These are phyloP conservation scores for Drosophila simulans DNA, from an alignment of 1,140 invertebrate genomes.

Conservation along the genomic window DNA sequence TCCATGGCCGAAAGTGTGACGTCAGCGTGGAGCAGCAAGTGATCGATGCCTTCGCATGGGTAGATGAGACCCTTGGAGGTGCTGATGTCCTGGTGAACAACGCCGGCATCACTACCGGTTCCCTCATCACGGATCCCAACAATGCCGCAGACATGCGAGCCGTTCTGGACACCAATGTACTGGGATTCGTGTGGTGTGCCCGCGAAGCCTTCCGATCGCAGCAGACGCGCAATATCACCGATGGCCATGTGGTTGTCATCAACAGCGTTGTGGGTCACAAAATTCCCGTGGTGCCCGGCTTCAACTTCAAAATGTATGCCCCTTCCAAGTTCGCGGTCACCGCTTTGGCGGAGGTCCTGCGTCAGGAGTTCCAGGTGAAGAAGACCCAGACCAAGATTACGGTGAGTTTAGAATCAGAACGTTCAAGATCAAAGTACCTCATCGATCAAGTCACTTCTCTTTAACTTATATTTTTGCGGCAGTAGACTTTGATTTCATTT, in stretches of 20 bases:
- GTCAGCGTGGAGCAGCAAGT: too few species aligned
- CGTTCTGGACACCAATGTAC: slow-evolving; percentile 85
- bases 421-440: too few species aligned
- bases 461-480: background rate
- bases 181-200: slow-evolving; percentile 86
- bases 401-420: too few species aligned
- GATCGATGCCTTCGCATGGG: too few species aligned
- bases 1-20: too few species aligned
- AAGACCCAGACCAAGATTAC: too few species aligned
- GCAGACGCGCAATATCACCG: slow-evolving; percentile 86
- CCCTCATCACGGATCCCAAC: slow-evolving; percentile 84
- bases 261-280: slow-evolving; percentile 61
- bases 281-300: slow-evolving; percentile 55
- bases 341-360: too few species aligned
- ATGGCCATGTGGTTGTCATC: slow-evolving; percentile 87
- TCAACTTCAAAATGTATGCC: slow-evolving; percentile 85
- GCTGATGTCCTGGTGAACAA: slow-evolving; percentile 88
- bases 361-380: too few species aligned
- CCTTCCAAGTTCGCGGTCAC: too few species aligned
- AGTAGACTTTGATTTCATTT: too few species aligned
- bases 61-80: too few species aligned
- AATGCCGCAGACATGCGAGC: slow-evolving; percentile 52
- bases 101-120: slow-evolving; percentile 85
- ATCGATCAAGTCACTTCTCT: too few species aligned
- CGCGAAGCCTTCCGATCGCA: slow-evolving; percentile 86